Evolutionary conservation across 2,797 vertebrate species (phyloP).

Genomic region (Danio jaintianensis): DNA sequence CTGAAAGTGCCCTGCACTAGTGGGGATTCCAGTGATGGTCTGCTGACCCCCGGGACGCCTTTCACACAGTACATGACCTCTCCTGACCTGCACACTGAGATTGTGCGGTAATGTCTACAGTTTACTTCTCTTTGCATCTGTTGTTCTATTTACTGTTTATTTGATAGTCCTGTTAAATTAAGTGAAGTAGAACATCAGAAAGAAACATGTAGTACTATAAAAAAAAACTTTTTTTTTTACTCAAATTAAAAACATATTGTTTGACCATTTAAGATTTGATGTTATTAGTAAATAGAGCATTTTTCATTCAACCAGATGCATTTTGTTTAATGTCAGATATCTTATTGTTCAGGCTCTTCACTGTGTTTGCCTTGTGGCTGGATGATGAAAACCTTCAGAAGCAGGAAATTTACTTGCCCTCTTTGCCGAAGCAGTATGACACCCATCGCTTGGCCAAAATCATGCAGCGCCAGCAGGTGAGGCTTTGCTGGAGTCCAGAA

Average conservation of each 20-base stretch:
- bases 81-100: slow-evolving; percentile 90
- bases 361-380: slow-evolving; percentile 91
- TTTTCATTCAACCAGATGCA: background rate
- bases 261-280: background rate
- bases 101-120: slow-evolving; percentile 84
- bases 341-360: slow-evolving; percentile 85
- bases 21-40: slow-evolving; percentile 73
- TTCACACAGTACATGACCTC: slow-evolving; percentile 81
- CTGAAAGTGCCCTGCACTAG: slow-evolving; percentile 79
- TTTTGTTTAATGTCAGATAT: background rate
- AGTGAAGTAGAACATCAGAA: background rate
- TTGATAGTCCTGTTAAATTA: background rate
- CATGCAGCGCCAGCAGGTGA: slow-evolving; percentile 90
- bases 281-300: background rate
- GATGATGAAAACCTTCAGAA: slow-evolving; percentile 95
- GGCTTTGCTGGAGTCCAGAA: background rate
- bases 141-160: background rate
- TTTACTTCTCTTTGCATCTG: background rate
- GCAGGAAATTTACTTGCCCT: slow-evolving; percentile 91
- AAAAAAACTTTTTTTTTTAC: background rate
- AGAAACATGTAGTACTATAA: background rate
- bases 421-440: slow-evolving; percentile 92
- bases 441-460: slow-evolving; percentile 90
- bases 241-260: background rate
- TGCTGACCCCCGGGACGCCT: slow-evolving; percentile 64